Percentiles rank a stretch among this genome's conserved stretches.
These are phyloP conservation scores for Dicerorhinus sumatrensis DNA, from an alignment of 2,113 vertebrate species.

Conservation along the genomic window DNA sequence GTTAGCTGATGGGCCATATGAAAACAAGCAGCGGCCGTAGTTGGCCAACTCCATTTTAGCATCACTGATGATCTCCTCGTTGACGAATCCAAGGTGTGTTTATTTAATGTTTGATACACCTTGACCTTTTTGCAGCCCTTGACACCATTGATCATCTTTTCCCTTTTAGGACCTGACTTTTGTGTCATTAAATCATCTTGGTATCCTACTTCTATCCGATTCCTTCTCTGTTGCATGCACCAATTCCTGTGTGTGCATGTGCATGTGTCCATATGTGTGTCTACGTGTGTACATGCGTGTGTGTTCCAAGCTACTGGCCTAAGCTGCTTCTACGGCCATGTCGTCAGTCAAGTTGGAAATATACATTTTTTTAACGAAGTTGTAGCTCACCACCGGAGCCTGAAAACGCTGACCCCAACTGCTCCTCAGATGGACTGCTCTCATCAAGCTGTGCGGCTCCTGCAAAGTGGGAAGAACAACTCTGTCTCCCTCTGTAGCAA, in stretches of 20 bases:
- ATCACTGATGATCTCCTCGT: not conserved
- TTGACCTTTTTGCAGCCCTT: not conserved
- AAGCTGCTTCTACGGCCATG: not conserved
- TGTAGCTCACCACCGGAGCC: too few relatives aligned
- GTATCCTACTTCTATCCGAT: not conserved
- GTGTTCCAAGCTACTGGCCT: not conserved
- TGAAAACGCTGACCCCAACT: not conserved
- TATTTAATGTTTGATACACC: not conserved
- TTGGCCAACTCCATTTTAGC: not conserved
- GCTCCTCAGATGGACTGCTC: not conserved
- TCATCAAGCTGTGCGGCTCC: not conserved
- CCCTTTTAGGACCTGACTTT: not conserved
- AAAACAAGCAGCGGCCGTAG: not conserved
- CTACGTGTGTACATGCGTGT: not conserved
- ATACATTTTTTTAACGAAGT: not conserved
- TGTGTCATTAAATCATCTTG: not conserved
- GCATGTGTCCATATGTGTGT: not conserved
- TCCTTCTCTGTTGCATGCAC: not conserved
- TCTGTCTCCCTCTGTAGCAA: rapidly evolving
- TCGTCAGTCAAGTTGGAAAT: not conserved
- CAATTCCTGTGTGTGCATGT: not conserved
- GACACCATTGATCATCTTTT: not conserved
- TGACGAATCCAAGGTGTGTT: not conserved
- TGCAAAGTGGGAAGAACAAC: not conserved
- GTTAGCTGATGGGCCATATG: not conserved